Evolutionary conservation across 1,140 invertebrate species (phyloP), one percentile per base, ranked within the genome.

Genomic region (Phortica variegata): DNA sequence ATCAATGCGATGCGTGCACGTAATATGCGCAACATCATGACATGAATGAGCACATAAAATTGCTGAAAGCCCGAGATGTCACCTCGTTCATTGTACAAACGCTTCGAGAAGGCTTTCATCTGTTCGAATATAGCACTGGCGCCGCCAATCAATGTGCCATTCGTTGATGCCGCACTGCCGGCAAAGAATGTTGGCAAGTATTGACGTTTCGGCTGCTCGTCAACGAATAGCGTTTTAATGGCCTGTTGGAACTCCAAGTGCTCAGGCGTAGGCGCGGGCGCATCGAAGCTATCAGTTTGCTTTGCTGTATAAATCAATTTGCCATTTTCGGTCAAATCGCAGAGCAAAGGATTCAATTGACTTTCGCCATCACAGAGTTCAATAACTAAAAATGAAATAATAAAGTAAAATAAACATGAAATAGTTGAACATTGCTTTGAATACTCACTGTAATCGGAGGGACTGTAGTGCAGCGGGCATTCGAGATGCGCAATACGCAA

Each of bases 381-480:
- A 31, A 79, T 79, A 43, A 80, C 77, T 79, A 43, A 6, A 59
- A 59, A 26, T 8, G 8, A n/a, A 33, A 26, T 29, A 52, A 19
- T 3, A 17, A 29, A 56, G 36, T 38, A n/a, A n/a, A n/a, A n/a
- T n/a, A n/a, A n/a, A n/a, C n/a, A n/a, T n/a, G n/a, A 37, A 19
- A 3, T 21, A 19, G n/a, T 47, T 15, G 2, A 6, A 31, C 13
- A 18, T 38, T 5, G n/a, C n/a, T 16, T 39, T 2, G 8, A 2
- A n/a, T 26, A 77, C 82, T 80, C 73, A 85, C 84, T 81, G 54
- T 84, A 93, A 78, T 93, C 91, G 32, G 90, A 88, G 12, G 90
- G 90, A 62, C 91, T 94, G 68, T 92, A 85, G 58, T 88, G 87
- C 16, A 80, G 79, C 2, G 90, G 91, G 68, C 91, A 93, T 2